Base-by-base conservation (phyloP, 1,140 invertebrate genomes). In the Cydia pomonella region DNA sequence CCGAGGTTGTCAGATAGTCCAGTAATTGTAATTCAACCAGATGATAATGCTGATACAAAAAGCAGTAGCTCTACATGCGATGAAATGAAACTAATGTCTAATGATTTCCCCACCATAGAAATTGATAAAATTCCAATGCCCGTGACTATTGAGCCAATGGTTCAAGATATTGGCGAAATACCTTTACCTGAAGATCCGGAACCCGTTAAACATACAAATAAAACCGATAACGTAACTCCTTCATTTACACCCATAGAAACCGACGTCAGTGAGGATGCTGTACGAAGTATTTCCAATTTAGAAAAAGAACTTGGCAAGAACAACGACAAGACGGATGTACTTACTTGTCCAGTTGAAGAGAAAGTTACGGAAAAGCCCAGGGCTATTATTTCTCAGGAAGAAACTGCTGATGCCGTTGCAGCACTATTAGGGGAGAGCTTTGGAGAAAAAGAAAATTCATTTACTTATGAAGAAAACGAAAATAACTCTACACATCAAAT, bases 331-430 rank as follows among this genome's bases (percentile, higher is more conserved):
- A 76, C 78, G 50, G 88, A 93, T 33, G 71, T 76, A 5, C 81
- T 76, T 73, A 76, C 80, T 63, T 76, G 81, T 72, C 94, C 94
- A 84, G n/a, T 82, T 1, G 86, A 93, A 59, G 94, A 94, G 47
- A 95, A 95, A 81, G 82, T 93, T 1, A 96, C 96, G 77, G 96
- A 97, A 77, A 97, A 97, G 83, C 96, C 96, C 0, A 94, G 97
- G 59, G 96, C 97, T 1, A 94, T 97, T 0, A 98, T 98, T 80
- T 98, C 97, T 0, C 97, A 98, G 91, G 97, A 98, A 93, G 97
- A 98, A 93, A 98, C 97, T 0, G 97, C 97, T 85, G 97, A 98
- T 90, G 97, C 97, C 0, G 97, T 98, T 0, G 97, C 97, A 2
- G 97, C 97, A 7, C 88, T 98, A 5, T 87, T 98, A 25, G 96